Percentiles rank a stretch among this genome's conserved stretches.
phyloP scores from a whole-genome alignment of 2,888 invertebrate genomes.

The Apoda limacodes region DNA sequence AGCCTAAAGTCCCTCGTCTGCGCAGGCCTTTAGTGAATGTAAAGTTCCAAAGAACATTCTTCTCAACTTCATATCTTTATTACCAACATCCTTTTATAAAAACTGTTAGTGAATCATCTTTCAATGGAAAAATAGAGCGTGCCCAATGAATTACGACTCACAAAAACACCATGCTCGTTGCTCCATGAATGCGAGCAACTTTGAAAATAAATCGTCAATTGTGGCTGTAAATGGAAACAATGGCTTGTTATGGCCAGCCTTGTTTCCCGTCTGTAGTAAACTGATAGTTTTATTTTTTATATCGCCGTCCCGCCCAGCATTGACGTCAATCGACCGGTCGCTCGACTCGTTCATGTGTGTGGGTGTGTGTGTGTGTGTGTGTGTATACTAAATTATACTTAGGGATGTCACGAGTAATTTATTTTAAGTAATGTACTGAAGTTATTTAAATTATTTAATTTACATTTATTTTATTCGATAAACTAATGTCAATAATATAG shows the following conservation, averaged over 20 bases:
- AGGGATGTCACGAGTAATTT: too few species aligned
- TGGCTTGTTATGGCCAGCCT: constrained; percentile 44
- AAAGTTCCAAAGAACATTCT: too few species aligned
- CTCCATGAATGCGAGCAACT: constrained; percentile 4
- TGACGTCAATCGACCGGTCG: constrained; percentile 64
- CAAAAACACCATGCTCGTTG: too few species aligned
- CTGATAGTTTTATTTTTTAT: constrained; percentile 61
- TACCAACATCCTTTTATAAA: too few species aligned
- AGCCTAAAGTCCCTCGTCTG: too few species aligned
- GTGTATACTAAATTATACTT: too few species aligned
- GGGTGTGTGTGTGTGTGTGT: constrained; percentile 26
- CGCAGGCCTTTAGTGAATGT: too few species aligned
- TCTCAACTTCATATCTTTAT: too few species aligned
- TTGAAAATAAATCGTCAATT: constrained; percentile 21
- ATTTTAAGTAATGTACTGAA: too few species aligned
- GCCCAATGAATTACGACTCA: constrained; percentile 6
- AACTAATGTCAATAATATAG: too few species aligned
- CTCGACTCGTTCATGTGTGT: constrained; percentile 21
- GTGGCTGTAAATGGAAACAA: constrained; percentile 36
- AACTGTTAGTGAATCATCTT: not conserved
- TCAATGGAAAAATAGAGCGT: constrained; percentile 2
- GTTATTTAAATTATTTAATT: too few species aligned
- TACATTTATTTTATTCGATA: too few species aligned
- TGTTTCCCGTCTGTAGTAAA: constrained; percentile 51
- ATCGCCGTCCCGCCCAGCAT: constrained; percentile 45